Evolutionary conservation across 2,797 vertebrate genomes (phyloP).

Genomic region (Anguilla anguilla): DNA sequence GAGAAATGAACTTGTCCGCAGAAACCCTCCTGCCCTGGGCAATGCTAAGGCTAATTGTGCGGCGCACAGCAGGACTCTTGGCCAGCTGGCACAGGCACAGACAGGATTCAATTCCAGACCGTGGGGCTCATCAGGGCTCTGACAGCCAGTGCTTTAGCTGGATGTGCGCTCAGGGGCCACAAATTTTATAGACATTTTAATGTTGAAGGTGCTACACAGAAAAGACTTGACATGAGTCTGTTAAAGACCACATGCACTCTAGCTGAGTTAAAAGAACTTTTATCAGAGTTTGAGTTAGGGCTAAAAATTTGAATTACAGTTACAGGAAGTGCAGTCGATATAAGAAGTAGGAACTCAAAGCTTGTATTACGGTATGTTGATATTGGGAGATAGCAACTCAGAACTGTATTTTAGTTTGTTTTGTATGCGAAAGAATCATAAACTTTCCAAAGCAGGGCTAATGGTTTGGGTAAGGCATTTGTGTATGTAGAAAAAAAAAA

Average conservation of each 20-base stretch:
- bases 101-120: background rate
- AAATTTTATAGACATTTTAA: background rate
- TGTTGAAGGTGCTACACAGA: background rate
- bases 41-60: background rate
- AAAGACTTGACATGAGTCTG: background rate
- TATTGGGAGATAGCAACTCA: background rate
- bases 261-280: background rate
- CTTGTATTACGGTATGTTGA: background rate
- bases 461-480: background rate
- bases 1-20: background rate
- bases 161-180: background rate
- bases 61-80: background rate
- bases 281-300: background rate
- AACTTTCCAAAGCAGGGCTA: background rate
- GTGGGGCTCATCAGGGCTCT: background rate
- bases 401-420: background rate
- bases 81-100: background rate
- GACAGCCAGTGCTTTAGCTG: background rate
- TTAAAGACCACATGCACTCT: background rate
- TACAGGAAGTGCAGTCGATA: background rate
- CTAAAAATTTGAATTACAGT: background rate
- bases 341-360: background rate
- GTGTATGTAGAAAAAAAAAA: background rate
- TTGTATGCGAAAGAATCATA: background rate
- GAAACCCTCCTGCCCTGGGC: background rate